Percentiles rank a stretch among this genome's conserved stretches.
Conservation (phyloP, 2,888 invertebrate genomes). For the Mesorhabditis spiculigera region DNA sequence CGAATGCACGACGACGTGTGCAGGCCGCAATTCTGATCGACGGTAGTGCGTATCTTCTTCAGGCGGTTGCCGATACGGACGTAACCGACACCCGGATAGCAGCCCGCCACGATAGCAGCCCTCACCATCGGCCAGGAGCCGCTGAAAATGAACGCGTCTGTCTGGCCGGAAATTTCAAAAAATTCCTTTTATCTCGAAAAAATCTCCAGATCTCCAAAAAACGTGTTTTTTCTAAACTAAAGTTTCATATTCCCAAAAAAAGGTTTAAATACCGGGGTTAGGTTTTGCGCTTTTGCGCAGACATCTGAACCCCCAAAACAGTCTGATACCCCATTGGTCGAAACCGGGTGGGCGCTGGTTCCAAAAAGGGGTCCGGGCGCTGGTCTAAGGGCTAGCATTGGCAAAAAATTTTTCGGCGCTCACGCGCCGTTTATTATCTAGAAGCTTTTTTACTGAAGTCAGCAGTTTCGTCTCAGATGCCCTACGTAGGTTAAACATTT, state of each 20-base stretch:
- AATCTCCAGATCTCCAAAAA: no score
- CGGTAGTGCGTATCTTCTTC: constrained; percentile 46
- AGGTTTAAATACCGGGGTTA: neutral
- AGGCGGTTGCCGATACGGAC: constrained; percentile 63
- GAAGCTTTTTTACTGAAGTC: no score
- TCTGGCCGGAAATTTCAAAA: neutral
- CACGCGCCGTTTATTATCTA: no score
- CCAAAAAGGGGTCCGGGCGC: no score
- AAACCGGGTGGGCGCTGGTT: no score
- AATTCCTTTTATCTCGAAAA: neutral
- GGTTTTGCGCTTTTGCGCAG: neutral
- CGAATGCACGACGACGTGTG: constrained; percentile 49
- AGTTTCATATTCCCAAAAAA: neutral
- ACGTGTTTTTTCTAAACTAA: neutral
- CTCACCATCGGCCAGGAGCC: constrained; percentile 87
- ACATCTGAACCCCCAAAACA: no score
- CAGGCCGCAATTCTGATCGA: constrained; percentile 27
- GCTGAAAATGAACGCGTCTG: neutral
- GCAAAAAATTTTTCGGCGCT: no score
- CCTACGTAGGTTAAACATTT: no score
- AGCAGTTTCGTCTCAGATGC: no score
- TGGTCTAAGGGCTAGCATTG: no score
- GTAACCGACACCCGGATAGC: constrained; percentile 80
- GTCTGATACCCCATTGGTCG: no score
- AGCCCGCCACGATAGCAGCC: constrained; percentile 79